Conservation (phyloP, 1,140 invertebrate species). For the Xylocopa sonorina region DNA sequence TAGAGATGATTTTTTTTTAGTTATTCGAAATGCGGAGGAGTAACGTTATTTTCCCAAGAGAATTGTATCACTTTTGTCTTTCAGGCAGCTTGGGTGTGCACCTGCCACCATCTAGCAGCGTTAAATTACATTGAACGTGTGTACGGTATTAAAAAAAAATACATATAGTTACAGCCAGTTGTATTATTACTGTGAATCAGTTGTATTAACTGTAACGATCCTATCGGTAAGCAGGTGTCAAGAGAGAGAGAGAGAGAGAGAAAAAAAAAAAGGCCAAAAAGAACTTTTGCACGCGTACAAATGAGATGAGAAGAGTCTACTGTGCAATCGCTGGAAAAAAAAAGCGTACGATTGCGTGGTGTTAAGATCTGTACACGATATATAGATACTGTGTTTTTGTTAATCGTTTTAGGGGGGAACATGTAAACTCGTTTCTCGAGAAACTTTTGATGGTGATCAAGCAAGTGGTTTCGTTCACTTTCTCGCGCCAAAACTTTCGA, state of each 20-base stretch:
- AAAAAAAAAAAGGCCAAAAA: constrained; percentile 76
- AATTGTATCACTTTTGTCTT: constrained; percentile 68
- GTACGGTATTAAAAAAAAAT: constrained; percentile 23
- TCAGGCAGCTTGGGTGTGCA: constrained; percentile 80
- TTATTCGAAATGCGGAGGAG: constrained; percentile 46
- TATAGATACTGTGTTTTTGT: constrained; percentile 14
- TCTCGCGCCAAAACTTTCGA: no score
- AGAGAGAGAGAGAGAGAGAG: no score
- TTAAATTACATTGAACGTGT: constrained; percentile 65
- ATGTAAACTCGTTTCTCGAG: no score
- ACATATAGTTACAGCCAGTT: constrained; percentile 63
- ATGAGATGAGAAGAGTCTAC: constrained; percentile 69
- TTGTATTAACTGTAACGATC: constrained; percentile 74
- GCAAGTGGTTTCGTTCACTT: no score
- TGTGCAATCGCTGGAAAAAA: constrained; percentile 74
- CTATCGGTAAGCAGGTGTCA: constrained; percentile 79
- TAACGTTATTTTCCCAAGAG: constrained; percentile 57
- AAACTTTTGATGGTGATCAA: no score
- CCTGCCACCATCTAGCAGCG: constrained; percentile 79
- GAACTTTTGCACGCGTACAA: constrained; percentile 74
- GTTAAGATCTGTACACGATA: constrained; percentile 47
- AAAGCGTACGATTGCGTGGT: constrained; percentile 64
- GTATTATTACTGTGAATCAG: constrained; percentile 63
- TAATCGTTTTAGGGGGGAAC: no score
- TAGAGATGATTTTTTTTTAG: constrained; percentile 42